These are phyloP conservation scores for Catharus fuscescens DNA, from an alignment of 2,113 vertebrate genomes.

Conservation along the genomic window DNA sequence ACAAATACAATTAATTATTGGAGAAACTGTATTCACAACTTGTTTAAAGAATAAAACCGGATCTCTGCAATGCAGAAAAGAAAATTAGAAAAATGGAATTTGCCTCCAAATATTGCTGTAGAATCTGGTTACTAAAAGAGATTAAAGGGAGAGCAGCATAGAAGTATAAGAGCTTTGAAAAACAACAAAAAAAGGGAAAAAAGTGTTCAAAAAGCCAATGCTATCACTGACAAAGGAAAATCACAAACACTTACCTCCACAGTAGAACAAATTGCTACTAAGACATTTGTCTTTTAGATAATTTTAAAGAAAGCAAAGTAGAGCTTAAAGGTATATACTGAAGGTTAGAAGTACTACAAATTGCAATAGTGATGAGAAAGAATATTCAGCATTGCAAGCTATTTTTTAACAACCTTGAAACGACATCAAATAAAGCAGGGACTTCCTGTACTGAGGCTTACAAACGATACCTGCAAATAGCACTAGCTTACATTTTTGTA, in stretches of 20 bases:
- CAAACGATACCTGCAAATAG: background rate
- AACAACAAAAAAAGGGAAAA: background rate
- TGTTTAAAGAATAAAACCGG: background rate
- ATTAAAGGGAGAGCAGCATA: background rate
- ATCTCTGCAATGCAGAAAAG: background rate
- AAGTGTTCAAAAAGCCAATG: background rate
- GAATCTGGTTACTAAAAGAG: background rate
- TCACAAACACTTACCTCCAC: background rate
- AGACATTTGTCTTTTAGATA: background rate
- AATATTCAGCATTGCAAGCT: slow-evolving; percentile 18
- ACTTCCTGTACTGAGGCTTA: background rate
- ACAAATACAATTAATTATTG: background rate
- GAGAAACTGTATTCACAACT: background rate
- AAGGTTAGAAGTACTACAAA: slow-evolving; percentile 32
- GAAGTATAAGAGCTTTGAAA: background rate
- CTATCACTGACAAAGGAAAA: slow-evolving; percentile 6
- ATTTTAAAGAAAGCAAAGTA: background rate
- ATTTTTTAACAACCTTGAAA: slow-evolving; percentile 45
- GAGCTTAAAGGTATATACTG: background rate
- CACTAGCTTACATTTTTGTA: background rate
- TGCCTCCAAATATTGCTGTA: background rate
- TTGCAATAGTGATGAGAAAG: background rate
- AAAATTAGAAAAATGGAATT: background rate
- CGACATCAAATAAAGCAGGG: slow-evolving; percentile 14
- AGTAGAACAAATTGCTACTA: background rate